phyloP scores from a whole-genome alignment of 2,113 vertebrate species.

The Boulengeromyrus knoepffleri region DNA sequence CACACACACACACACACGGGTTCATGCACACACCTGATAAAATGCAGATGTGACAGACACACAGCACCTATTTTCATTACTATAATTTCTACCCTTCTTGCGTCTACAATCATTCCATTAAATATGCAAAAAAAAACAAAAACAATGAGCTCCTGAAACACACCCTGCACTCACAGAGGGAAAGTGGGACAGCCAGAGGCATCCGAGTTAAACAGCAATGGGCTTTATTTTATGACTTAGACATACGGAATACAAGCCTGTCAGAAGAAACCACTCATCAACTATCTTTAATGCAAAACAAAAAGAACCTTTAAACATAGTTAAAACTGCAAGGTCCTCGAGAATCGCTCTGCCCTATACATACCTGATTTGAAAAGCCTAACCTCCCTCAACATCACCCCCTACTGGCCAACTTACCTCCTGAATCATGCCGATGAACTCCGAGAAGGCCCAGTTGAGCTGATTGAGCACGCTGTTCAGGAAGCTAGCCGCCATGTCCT shows the following conservation, averaged over 20 bases:
- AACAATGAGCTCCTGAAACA: background rate
- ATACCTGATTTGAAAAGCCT: background rate
- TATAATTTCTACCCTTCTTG: background rate
- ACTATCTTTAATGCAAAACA: background rate
- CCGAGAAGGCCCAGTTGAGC: constrained; percentile 98
- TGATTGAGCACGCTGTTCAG: constrained; percentile 98
- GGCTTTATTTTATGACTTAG: background rate
- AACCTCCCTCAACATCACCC: background rate
- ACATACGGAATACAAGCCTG: background rate
- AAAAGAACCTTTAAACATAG: background rate
- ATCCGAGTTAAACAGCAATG: background rate
- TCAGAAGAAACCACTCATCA: background rate
- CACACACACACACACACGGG: background rate
- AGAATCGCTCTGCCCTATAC: background rate
- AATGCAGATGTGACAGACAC: constrained; percentile 10
- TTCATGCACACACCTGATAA: background rate
- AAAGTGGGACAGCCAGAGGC: background rate
- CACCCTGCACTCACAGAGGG: background rate
- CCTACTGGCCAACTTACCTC: constrained; percentile 66
- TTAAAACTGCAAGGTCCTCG: background rate
- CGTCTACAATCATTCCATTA: background rate
- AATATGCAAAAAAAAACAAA: background rate
- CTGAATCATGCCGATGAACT: constrained; percentile 99
- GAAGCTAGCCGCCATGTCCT: constrained; percentile 89
- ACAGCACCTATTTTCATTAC: constrained; percentile 11